Evolutionary conservation across 2,113 vertebrate species (phyloP), one percentile per base, ranked within the genome.

Genomic region (Barbus barbus): DNA sequence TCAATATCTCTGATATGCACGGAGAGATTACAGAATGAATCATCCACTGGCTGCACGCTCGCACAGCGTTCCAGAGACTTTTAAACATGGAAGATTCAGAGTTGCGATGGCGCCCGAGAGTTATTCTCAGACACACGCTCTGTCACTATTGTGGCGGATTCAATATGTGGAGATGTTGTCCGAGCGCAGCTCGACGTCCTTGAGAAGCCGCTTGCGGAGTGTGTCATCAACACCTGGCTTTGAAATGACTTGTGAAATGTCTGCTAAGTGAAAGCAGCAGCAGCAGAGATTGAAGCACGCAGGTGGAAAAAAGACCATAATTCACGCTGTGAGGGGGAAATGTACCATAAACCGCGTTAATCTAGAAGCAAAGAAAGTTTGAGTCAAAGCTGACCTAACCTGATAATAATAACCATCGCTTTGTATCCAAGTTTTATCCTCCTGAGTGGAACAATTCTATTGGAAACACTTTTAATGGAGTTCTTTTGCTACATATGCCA

Each of bases 21-120:
- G 28, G 83, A 85, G 85, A 88, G 79, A 88, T 86, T 80, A 83
- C 13, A 53, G 74, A 84, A 65, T 87, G 87, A 87, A 87, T 87
- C 87, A 85, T 56, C 69, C n/a, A 48, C 38, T 38, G 41, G 18
- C 78, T 51, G 53, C 33, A 16, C 60, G 44, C 75, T 72, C 44
- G 63, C 33, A 51, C 16, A n/a, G 76, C 28, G 75, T 58, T 81
- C 84, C 48, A 18, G 81, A 84, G 87, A 79, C 73, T 65, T 76
- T 79, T 51, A 22, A 69, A 85, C 69, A 60, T 38, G 61, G 58
- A 22, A 58, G 73, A 71, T 72, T 51, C 13, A 13, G 78, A 16
- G 44, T 61, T 53, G 44, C 28, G 44, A 69, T 53, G 79, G 46
- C 0, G 13, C 12, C 63, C 18, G 78, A 28, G 44, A 67, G 46